Evolutionary conservation across 1,140 invertebrate genomes (phyloP), one percentile per base, ranked within the genome.

Genomic region (Microplitis mediator): DNA sequence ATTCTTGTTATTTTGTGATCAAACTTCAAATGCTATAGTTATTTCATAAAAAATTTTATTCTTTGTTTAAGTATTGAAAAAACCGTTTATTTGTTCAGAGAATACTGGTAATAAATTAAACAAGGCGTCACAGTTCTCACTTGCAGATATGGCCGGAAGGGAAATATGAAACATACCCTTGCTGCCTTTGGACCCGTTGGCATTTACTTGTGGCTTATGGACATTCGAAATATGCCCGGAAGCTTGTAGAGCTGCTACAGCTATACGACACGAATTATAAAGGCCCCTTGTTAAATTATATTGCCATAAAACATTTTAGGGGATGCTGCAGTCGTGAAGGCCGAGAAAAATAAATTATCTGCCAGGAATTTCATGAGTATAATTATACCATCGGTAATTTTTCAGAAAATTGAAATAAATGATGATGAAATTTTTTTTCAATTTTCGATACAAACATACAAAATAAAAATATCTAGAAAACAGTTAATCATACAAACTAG

Each of bases 41-140:
- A 23, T 23, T 23, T 23, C 0, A 23, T 23, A 23, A 23, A 23
- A 50, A 50, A 50, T 13, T 9, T 50, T 50, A 9, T 50, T 50
- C 6, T 13, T 56, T 56, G 54, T 14, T 5, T 5, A 60, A 34
- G 14, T 14, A 60, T 14, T 23, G 8, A 31, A 8, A 60, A 60
- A 60, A 31, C 3, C 35, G 56, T 14, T 14, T 31, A 36, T 4
- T n/a, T n/a, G 34, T 61, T 16, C n/a, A 4, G 34, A 23, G 23
- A 23, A 23, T 23, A 23, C 23, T 23, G 23, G 78, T 68, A 74
- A 82, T 84, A 83, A 84, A 84, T 84, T 82, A 84, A 73, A 77
- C 77, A 67, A 84, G 82, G 82, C 82, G 82, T 83, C 81, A 84
- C 82, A 82, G 78, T 84, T 84, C 79, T 74, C 77, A 75, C 71